A percentile compares a stretch with the other conserved stretches of the same genome.
Evolutionary conservation across 2,797 vertebrate genomes (phyloP).

Genomic region (Coregonus suidteri): DNA sequence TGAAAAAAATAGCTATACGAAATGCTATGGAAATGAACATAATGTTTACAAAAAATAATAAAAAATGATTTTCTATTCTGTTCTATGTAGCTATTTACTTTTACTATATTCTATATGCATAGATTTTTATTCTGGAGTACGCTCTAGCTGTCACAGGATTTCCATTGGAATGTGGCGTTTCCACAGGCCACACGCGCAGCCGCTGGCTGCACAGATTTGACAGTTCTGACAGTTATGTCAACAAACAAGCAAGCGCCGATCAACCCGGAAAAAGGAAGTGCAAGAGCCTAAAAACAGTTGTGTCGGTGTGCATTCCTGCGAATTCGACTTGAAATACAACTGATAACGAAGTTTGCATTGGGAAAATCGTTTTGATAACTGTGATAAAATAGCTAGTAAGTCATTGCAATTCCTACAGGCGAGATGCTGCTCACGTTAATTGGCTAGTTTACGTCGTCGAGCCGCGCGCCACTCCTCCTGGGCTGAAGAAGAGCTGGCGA

Average conservation of each 20-base stretch:
- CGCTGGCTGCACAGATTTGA: neutral
- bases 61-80: neutral
- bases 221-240: neutral
- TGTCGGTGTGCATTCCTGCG: neutral
- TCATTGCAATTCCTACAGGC: neutral
- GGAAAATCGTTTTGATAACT: neutral
- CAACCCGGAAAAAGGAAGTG: conserved; percentile 40
- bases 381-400: neutral
- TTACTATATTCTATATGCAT: neutral
- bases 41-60: neutral
- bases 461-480: neutral
- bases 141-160: neutral
- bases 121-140: neutral
- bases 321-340: neutral
- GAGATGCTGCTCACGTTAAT: neutral
- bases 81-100: neutral
- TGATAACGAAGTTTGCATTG: neutral
- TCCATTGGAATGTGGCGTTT: neutral
- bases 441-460: neutral
- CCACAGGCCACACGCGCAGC: neutral
- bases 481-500: too few species aligned
- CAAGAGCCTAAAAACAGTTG: neutral
- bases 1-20: neutral
- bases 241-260: neutral
- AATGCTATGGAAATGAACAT: neutral